Conservation (phyloP, 2,797 vertebrate species). For the Eutrigla gurnardus region DNA sequence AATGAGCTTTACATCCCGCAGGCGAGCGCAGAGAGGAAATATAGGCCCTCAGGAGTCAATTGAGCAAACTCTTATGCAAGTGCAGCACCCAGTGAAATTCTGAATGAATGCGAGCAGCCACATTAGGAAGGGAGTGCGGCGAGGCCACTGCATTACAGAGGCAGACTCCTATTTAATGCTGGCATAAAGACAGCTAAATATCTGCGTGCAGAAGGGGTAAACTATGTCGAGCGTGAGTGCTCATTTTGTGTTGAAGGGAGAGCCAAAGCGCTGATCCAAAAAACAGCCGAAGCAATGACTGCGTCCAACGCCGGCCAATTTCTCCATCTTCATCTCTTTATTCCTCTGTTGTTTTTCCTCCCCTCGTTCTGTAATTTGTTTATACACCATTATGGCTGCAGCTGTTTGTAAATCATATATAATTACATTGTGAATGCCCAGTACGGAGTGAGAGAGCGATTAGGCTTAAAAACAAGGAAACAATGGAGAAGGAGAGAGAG, state of each 20-base stretch:
- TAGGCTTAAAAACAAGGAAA: conserved; percentile 58
- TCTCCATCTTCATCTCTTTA: conserved; percentile 69
- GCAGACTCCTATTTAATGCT: conserved; percentile 56
- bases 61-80: conserved; percentile 25
- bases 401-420: conserved; percentile 83
- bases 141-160: conserved; percentile 50
- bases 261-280: conserved; percentile 70
- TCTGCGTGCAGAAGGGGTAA: conserved; percentile 64
- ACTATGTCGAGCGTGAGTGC: conserved; percentile 57
- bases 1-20: conserved; percentile 30
- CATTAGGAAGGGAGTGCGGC: conserved; percentile 42
- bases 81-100: conserved; percentile 25
- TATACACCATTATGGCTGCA: conserved; percentile 78
- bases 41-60: conserved; percentile 31
- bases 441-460: conserved; percentile 60
- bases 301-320: conserved; percentile 62
- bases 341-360: conserved; percentile 42
- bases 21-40: conserved; percentile 29
- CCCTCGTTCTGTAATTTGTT: conserved; percentile 73
- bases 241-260: conserved; percentile 61
- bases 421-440: conserved; percentile 77
- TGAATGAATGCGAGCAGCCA: conserved; percentile 43
- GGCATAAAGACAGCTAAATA: conserved; percentile 66
- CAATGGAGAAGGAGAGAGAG: conserved; percentile 26
- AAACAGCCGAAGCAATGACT: conserved; percentile 66